Conservation (phyloP, 2,113 vertebrate genomes). For the Antechinus flavipes region DNA sequence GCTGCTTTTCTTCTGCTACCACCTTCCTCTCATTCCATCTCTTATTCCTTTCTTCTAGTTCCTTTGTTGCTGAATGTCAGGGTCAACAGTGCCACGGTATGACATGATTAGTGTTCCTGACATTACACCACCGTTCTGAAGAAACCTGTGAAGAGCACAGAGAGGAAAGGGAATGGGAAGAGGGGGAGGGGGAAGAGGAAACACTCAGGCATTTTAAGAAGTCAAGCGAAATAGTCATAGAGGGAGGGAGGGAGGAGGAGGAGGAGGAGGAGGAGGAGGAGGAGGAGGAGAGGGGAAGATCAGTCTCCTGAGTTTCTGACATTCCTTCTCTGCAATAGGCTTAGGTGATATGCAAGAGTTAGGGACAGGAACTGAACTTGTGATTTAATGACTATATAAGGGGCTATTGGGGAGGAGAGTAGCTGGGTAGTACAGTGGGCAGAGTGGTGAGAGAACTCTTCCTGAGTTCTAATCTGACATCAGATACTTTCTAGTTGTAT, state of each 20-base stretch:
- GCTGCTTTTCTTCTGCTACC: slow-evolving; percentile 44
- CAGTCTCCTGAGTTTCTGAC: slow-evolving; percentile 41
- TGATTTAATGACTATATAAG: not conserved
- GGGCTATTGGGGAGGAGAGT: not conserved
- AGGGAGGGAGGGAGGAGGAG: not conserved
- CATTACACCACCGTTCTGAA: slow-evolving; percentile 69
- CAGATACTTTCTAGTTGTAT: not conserved
- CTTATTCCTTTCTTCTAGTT: not conserved
- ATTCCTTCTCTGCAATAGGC: not conserved
- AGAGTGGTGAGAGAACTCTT: not conserved
- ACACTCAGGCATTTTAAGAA: slow-evolving; percentile 49
- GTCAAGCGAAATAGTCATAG: slow-evolving; percentile 17
- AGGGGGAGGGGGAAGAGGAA: slow-evolving; percentile 12
- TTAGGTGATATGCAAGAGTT: not conserved
- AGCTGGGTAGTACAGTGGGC: not conserved
- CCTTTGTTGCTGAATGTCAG: slow-evolving; percentile 79
- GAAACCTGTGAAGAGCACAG: slow-evolving; percentile 66
- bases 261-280: not conserved
- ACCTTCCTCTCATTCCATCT: not conserved
- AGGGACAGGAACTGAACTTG: not conserved
- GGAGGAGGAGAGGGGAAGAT: not conserved
- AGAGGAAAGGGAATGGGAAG: not conserved
- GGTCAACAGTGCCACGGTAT: slow-evolving; percentile 76
- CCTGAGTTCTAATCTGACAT: not conserved
- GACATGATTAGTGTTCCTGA: slow-evolving; percentile 78